Conservation (phyloP, 2,888 invertebrate species). For the Merodon equestris region DNA sequence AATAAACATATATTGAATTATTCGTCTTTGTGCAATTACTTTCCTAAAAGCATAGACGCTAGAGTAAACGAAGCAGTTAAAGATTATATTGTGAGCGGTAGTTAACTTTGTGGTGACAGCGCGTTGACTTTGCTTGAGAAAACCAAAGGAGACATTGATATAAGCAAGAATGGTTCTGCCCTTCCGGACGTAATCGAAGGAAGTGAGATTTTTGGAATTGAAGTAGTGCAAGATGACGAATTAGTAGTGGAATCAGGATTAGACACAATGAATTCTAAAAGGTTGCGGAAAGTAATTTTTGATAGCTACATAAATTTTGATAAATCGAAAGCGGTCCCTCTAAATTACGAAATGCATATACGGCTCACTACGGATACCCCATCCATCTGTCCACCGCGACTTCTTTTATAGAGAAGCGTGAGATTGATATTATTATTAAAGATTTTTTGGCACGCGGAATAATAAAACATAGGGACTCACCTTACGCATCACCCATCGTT, state of each 20-base stretch:
- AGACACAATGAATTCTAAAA: neutral
- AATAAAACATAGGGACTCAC: neutral
- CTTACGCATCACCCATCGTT: slow-evolving; percentile 2
- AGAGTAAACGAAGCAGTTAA: neutral
- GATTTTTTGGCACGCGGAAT: neutral
- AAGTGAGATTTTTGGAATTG: neutral
- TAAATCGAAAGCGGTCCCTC: neutral
- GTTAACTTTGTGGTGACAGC: neutral
- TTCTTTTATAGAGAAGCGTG: neutral
- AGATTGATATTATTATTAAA: neutral
- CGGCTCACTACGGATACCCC: neutral
- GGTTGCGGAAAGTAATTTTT: neutral
- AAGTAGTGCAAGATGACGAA: neutral
- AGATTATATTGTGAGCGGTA: neutral
- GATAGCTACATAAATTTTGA: neutral
- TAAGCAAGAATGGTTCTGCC: no score
- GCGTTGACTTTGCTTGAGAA: no score
- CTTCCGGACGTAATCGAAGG: neutral
- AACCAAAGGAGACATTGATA: no score
- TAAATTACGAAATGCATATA: neutral
- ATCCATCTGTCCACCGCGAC: neutral
- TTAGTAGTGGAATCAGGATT: neutral
- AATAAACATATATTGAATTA: neutral
- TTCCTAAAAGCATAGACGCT: no score
- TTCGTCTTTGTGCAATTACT: neutral